phyloP scores from a whole-genome alignment of 2,888 invertebrate genomes.

The Esperia sulphurella region DNA sequence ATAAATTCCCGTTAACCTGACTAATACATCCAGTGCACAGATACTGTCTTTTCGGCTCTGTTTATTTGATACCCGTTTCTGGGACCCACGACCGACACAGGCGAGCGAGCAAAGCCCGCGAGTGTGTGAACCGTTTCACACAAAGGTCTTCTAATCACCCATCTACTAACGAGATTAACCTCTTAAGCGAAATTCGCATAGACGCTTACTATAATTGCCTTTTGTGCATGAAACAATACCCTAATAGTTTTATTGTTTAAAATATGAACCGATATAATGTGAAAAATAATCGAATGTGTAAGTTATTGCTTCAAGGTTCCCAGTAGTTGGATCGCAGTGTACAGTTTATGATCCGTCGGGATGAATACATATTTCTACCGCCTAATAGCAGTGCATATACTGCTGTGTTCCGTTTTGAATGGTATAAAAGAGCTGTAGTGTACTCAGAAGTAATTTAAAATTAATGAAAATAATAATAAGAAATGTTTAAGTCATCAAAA shows the following conservation, averaged over 20 bases:
- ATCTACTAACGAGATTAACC: conserved; percentile 51
- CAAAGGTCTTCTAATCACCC: conserved; percentile 36
- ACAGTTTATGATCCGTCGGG: no score
- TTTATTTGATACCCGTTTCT: not conserved
- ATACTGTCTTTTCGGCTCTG: not conserved
- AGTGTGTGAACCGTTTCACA: conserved; percentile 30
- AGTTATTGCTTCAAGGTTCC: no score
- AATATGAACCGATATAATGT: conserved; percentile 12
- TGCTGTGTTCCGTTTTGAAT: no score
- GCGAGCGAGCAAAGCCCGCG: not conserved
- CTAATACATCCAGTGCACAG: no score
- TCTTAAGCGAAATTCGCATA: conserved; percentile 49
- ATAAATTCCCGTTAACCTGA: no score
- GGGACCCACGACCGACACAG: conserved; percentile 5
- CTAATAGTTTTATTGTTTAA: conserved; percentile 64
- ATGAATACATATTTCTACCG: no score
- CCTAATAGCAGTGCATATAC: no score
- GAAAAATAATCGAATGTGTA: not conserved
- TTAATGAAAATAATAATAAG: no score
- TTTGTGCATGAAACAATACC: conserved; percentile 70
- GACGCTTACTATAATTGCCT: conserved; percentile 59
- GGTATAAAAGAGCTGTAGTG: no score
- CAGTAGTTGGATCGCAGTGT: no score
- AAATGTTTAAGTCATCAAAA: no score
- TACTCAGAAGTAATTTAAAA: no score